Percentiles rank a stretch among this genome's conserved stretches.
Evolutionary conservation across 2,888 invertebrate genomes (phyloP).

Genomic region (Polyommatus iphigenia): DNA sequence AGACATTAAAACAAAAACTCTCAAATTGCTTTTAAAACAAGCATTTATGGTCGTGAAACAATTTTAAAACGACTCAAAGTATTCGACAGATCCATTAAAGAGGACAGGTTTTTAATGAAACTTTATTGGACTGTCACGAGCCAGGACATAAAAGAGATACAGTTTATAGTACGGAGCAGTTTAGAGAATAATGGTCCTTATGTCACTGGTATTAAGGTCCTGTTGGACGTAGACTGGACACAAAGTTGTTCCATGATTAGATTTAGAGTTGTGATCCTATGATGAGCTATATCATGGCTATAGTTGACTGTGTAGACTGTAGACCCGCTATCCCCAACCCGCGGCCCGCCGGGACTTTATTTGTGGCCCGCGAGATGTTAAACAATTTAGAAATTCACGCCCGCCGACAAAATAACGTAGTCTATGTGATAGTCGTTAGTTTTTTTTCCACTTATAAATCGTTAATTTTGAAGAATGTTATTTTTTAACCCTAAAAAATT

Average conservation of each 20-base stretch:
- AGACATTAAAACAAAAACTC: neutral
- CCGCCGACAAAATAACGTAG: no score
- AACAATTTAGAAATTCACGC: no score
- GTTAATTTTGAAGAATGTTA: no score
- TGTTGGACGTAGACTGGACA: neutral
- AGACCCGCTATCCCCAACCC: no score
- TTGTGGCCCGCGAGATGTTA: no score
- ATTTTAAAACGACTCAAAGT: conserved; percentile 2
- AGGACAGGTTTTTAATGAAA: conserved; percentile 17
- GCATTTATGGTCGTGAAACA: neutral
- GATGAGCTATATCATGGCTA: neutral
- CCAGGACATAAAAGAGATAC: neutral
- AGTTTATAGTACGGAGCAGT: neutral
- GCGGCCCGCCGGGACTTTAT: no score
- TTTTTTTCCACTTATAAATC: no score
- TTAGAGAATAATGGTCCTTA: neutral
- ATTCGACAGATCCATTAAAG: conserved; percentile 24
- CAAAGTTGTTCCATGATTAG: conserved; percentile 10
- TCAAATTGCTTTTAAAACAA: neutral
- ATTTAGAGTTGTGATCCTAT: conserved; percentile 11
- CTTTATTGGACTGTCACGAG: conserved; percentile 1
- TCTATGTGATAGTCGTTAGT: no score
- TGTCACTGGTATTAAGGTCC: neutral
- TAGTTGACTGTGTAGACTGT: no score
- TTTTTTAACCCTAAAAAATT: no score